Percentiles rank a stretch among this genome's conserved stretches.
phyloP scores from a whole-genome alignment of 35 echinoderm and acorn worm species.

The Ophiothrix spiculata region DNA sequence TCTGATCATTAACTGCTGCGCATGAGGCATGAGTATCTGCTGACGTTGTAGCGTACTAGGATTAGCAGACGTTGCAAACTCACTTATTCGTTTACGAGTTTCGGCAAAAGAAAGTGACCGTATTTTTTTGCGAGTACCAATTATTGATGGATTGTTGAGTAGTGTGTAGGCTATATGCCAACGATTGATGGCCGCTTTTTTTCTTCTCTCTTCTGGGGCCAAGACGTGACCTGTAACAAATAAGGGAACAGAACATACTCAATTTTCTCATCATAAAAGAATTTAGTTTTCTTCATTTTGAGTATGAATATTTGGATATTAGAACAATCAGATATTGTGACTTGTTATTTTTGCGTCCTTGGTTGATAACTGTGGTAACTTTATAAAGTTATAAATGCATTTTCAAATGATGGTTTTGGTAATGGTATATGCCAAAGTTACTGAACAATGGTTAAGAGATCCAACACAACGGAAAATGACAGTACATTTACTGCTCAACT shows the following conservation, averaged over 20 bases:
- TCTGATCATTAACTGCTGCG: background rate
- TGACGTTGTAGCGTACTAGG: too few species aligned
- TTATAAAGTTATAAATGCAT: background rate
- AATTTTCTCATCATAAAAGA: background rate
- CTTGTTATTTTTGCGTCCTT: background rate
- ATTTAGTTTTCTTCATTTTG: background rate
- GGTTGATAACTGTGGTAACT: background rate
- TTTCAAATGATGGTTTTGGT: background rate
- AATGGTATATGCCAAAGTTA: background rate
- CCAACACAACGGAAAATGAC: too few species aligned
- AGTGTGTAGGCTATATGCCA: constrained; percentile 31
- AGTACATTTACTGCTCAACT: too few species aligned
- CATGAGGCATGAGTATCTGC: background rate
- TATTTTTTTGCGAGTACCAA: background rate
- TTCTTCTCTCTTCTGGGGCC: background rate
- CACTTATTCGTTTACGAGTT: background rate
- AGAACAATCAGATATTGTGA: background rate
- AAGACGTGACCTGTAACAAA: background rate
- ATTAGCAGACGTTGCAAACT: background rate
- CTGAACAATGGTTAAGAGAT: too few species aligned
- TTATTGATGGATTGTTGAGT: constrained; percentile 30
- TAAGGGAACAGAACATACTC: background rate
- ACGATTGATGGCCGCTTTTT: constrained; percentile 5
- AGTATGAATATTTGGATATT: background rate
- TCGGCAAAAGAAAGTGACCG: background rate